A percentile compares a stretch with the other conserved stretches of the same genome.
Conservation (phyloP, 2,888 invertebrate genomes). For the Aleiodes leptofemur region DNA sequence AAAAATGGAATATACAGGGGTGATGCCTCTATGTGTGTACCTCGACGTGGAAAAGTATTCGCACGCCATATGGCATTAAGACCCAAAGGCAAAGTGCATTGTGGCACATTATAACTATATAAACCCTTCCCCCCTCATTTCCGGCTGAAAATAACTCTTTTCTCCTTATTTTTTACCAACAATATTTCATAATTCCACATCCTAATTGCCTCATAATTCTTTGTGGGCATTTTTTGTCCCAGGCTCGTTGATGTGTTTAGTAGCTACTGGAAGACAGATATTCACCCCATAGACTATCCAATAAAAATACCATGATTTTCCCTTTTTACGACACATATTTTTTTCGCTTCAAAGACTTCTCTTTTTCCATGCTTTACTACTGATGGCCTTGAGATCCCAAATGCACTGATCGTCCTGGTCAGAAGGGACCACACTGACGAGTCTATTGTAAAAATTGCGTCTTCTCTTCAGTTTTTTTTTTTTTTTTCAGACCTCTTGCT, state of each 20-base stretch:
- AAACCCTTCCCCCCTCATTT: constrained; percentile 37
- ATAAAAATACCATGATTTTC: constrained; percentile 23
- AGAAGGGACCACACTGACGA: constrained; percentile 20
- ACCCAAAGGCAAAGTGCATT: constrained; percentile 53
- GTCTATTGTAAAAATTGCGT: constrained; percentile 42
- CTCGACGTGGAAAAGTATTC: constrained; percentile 45
- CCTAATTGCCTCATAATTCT: constrained; percentile 29
- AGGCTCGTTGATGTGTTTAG: constrained; percentile 6
- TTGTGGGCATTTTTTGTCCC: constrained; percentile 10
- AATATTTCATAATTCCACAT: constrained; percentile 39
- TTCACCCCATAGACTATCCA: constrained; percentile 2
- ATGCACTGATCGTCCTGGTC: constrained; percentile 35
- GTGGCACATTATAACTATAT: constrained; percentile 55
- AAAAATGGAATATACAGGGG: constrained; percentile 30
- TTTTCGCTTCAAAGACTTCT: neutral
- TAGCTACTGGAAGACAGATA: constrained; percentile 4
- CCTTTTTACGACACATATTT: constrained; percentile 6
- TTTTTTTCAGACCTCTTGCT: constrained; percentile 2
- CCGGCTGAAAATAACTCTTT: constrained; percentile 32
- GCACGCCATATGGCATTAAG: constrained; percentile 54
- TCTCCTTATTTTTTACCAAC: constrained; percentile 19
- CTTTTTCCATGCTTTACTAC: constrained; percentile 1
- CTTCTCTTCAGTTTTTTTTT: neutral
- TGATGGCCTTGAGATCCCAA: constrained; percentile 30
- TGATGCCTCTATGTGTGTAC: constrained; percentile 22